A percentile compares a stretch with the other conserved stretches of the same genome.
Evolutionary conservation across 2,797 vertebrate genomes (phyloP).

Genomic region (Melanotaenia trifasciata): DNA sequence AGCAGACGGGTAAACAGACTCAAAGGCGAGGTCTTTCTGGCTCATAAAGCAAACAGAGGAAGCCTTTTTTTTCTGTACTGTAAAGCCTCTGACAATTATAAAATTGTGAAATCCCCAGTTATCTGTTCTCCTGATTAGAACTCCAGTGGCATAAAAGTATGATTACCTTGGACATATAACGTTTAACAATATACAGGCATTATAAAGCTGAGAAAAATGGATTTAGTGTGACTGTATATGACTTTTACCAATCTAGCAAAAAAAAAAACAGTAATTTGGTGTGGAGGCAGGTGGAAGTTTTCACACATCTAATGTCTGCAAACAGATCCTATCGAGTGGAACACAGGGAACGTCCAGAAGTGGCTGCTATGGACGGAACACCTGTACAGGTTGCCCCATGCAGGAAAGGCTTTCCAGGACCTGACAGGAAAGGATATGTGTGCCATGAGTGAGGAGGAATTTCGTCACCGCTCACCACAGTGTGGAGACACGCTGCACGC

Average conservation of each 20-base stretch:
- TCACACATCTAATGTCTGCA: constrained; percentile 8
- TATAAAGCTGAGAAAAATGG: constrained; percentile 3
- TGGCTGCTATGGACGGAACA: constrained; percentile 99
- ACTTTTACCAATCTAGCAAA: not conserved
- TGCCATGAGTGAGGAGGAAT: constrained; percentile 94
- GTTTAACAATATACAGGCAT: not conserved
- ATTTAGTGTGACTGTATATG: not conserved
- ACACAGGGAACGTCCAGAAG: constrained; percentile 93
- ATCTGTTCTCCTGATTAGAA: constrained; percentile 54
- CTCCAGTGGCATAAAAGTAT: constrained; percentile 25
- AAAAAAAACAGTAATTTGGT: not conserved
- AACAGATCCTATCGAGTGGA: constrained; percentile 94
- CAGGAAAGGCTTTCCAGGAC: constrained; percentile 94
- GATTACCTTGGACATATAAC: constrained; percentile 23
- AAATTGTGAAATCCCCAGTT: constrained; percentile 44
- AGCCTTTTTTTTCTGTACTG: constrained; percentile 40
- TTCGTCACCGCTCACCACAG: constrained; percentile 90
- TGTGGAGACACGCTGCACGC: constrained; percentile 94
- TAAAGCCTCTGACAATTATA: constrained; percentile 58
- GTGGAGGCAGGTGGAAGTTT: constrained; percentile 32
- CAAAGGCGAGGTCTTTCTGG: constrained; percentile 72
- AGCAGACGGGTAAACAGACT: constrained; percentile 76
- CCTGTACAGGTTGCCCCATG: constrained; percentile 93
- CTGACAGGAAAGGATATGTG: constrained; percentile 93
- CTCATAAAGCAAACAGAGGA: constrained; percentile 70